Evolutionary conservation across 1,140 invertebrate genomes (phyloP), one percentile per base, ranked within the genome.

Genomic region (Araneus ventricosus): DNA sequence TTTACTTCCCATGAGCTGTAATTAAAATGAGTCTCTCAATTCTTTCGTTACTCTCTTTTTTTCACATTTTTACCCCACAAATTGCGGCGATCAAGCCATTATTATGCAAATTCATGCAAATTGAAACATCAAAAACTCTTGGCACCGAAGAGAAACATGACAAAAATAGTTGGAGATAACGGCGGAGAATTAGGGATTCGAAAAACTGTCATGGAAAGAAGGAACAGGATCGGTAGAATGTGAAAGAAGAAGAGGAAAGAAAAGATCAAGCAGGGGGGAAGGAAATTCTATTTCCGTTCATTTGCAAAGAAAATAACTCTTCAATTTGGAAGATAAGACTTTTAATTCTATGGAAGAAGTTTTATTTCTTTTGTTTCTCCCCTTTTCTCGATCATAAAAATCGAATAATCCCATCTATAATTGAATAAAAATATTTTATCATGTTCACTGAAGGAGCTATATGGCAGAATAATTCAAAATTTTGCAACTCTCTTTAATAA

Each of bases 31-130:
- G 90, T 41, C 63, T 57, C 27, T 61, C 24, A 59, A 84, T 63
- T 86, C 37, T 67, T 67, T 75, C 61, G 45, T 70, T 88, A 82
- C 57, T 20, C 41, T 67, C 24, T 75, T 75, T 67, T 86, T 37
- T 63, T 20, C 37, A 27, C 39, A 57, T 57, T 45, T 52, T 45
- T 84, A 84, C 57, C 41, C 22, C 82, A 30, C 63, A 86, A 92
- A 86, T 70, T 86, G 79, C 63, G 17, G 61, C 59, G 90, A 92
- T 92, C 90, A 86, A 86, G 84, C 79, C 63, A 86, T 92, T 92
- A 92, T 92, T 86, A 92, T 92, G 90, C 90, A 92, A 92, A 92
- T 92, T 85, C 90, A 92, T 92, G 90, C 90, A 92, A 92, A 92
- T 92, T 92, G 90, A 92, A 92, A 92, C 90, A 92, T 92, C 90